Base-by-base conservation (phyloP, 2,797 vertebrate species). In the Oophaga sylvatica region DNA sequence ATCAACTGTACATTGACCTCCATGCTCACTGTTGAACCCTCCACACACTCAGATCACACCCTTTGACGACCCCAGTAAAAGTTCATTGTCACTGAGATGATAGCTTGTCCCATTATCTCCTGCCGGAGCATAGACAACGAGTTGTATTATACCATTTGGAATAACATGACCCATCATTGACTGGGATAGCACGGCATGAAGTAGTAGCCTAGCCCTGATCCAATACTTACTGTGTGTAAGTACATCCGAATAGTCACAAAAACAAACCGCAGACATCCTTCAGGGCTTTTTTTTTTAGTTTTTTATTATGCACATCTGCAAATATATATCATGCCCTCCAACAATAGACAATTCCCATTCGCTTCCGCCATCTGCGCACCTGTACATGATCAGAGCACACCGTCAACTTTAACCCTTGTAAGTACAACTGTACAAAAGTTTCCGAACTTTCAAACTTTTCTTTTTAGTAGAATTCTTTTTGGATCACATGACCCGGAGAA, bases 311-410 rank as follows among this genome's bases (percentile, higher is more conserved):
- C 45, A 77, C 75, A 77, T 77, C 75, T 77, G 75, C n/a, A 0
- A 56, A 2, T 53, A 56, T 53, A 56, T 77, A 77, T 77, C 75
- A 15, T 56, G 13, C 15, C 15, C 48, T 6, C 45, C 48, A 77
- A 26, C 80, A 65, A 67, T 81, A 35, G 41, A 81, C 80, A 48
- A 13, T 65, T 17, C 31, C 6, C 31, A 8, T 80, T 35, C 57
- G 13, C 41, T n/a, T 81, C 60, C 62, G 15, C 60, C 80, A 26
- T 35, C 80, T 53, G 35, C 12, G 80, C 35, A 81, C 60, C 80
- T 81, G 35, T 81, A 45, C 62, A 81, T 0, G 12, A 81, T 81
- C 80, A 81, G 60, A 60, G 22, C 62, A 5, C 57, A 45, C 41
- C 3, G 20, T 8, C 62, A 16, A 48, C 80, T 65, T 81, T 67